Evolutionary conservation across 2,888 invertebrate species (phyloP).

Genomic region (Dolomedes plantarius): DNA sequence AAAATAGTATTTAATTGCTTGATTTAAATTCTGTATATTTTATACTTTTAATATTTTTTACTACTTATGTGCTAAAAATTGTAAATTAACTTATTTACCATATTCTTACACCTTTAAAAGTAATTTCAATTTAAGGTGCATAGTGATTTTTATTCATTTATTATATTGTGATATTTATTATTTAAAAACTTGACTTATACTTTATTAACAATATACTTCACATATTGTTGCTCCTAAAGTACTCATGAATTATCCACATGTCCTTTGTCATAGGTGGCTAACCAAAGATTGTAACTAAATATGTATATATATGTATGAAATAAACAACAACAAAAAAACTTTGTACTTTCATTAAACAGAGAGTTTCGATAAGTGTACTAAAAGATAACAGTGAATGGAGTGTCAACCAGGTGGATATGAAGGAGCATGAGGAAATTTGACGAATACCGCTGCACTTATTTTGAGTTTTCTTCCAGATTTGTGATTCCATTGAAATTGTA

Average conservation of each 20-base stretch:
- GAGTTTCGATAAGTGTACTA: too few species aligned
- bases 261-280: not conserved
- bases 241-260: not conserved
- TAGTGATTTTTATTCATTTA: not conserved
- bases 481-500: too few species aligned
- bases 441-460: too few species aligned
- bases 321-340: too few species aligned
- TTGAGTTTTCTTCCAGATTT: too few species aligned
- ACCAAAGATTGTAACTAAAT: not conserved
- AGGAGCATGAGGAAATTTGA: too few species aligned
- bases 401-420: too few species aligned
- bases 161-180: not conserved
- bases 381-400: too few species aligned
- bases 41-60: slow-evolving; percentile 5
- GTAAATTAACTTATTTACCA: not conserved
- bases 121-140: not conserved
- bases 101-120: not conserved
- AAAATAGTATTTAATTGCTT: not conserved
- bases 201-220: too few species aligned
- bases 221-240: not conserved
- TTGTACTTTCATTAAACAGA: too few species aligned
- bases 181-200: too few species aligned
- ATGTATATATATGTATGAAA: not conserved
- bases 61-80: not conserved
- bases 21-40: not conserved